These are phyloP conservation scores for Hemaris fuciformis DNA, from an alignment of 2,888 invertebrate species.

Conservation along the genomic window DNA sequence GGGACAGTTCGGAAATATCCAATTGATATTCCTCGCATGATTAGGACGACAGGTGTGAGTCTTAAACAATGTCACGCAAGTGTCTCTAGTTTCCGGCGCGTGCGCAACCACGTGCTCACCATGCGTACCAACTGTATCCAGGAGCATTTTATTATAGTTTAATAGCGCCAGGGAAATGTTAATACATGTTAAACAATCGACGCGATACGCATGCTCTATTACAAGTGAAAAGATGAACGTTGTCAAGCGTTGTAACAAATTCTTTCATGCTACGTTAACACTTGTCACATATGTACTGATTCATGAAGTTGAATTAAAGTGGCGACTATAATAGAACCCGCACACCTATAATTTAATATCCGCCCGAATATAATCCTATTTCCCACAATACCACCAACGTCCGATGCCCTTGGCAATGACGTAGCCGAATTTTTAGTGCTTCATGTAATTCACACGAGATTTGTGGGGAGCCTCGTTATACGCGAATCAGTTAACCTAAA, in stretches of 20 bases:
- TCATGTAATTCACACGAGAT: conserved; percentile 12
- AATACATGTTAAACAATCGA: conserved; percentile 30
- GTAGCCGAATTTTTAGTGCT: conserved; percentile 30
- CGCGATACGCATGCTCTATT: conserved; percentile 16
- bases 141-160: conserved; percentile 47
- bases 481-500: neutral
- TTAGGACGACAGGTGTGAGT: conserved; percentile 47
- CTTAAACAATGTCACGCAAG: conserved; percentile 52
- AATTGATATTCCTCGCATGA: conserved; percentile 54
- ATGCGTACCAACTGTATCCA: conserved; percentile 44
- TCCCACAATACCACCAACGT: conserved; percentile 54
- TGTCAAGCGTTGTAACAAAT: neutral
- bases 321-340: conserved; percentile 62
- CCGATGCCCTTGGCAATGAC: conserved; percentile 46
- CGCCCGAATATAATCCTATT: conserved; percentile 73
- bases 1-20: conserved; percentile 36
- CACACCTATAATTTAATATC: conserved; percentile 79
- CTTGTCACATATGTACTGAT: neutral
- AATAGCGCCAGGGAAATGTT: conserved; percentile 45
- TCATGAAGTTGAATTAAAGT: conserved; percentile 19
- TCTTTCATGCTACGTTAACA: neutral
- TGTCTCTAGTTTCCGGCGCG: conserved; percentile 59
- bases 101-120: conserved; percentile 64
- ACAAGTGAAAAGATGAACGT: neutral
- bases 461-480: neutral